These are phyloP conservation scores for Betta splendens DNA, from an alignment of 2,797 vertebrate species.

Conservation along the genomic window DNA sequence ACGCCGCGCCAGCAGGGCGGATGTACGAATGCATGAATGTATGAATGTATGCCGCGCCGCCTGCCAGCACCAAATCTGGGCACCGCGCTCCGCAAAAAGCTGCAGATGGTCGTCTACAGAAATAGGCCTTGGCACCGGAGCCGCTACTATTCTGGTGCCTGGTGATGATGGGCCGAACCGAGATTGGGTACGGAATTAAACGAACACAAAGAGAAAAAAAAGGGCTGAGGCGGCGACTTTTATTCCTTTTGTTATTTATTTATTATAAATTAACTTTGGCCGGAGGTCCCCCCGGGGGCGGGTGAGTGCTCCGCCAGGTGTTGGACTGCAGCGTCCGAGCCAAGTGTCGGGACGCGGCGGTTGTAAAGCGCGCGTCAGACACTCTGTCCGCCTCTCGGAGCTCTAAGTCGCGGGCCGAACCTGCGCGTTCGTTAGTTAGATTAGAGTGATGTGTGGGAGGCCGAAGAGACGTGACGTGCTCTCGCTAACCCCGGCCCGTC, in stretches of 20 bases:
- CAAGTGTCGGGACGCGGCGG: too few relatives aligned
- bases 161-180: conserved; percentile 47
- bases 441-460: conserved; percentile 20
- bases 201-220: too few relatives aligned
- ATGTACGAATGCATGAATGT: conserved; percentile 51
- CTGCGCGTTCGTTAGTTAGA: conserved; percentile 14
- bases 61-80: conserved; percentile 61
- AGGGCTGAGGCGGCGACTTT: too few relatives aligned
- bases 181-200: conserved; percentile 36
- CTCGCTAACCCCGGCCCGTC: conserved; percentile 43
- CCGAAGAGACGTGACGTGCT: conserved; percentile 36
- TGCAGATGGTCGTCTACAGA: conserved; percentile 70
- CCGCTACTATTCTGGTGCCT: conserved; percentile 53
- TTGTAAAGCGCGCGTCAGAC: too few relatives aligned
- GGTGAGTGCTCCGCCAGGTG: conserved; percentile 41
- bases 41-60: conserved; percentile 44
- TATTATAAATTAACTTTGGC: too few relatives aligned
- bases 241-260: too few relatives aligned
- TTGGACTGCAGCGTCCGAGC: conserved; percentile 19
- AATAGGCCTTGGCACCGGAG: conserved; percentile 66
- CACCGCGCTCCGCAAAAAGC: conserved; percentile 53
- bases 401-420: too few relatives aligned
- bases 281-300: conserved; percentile 21
- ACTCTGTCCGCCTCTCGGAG: too few relatives aligned
- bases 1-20: conserved; percentile 50